phyloP scores from a whole-genome alignment of 2,113 vertebrate species.

The Casuarius casuarius region DNA sequence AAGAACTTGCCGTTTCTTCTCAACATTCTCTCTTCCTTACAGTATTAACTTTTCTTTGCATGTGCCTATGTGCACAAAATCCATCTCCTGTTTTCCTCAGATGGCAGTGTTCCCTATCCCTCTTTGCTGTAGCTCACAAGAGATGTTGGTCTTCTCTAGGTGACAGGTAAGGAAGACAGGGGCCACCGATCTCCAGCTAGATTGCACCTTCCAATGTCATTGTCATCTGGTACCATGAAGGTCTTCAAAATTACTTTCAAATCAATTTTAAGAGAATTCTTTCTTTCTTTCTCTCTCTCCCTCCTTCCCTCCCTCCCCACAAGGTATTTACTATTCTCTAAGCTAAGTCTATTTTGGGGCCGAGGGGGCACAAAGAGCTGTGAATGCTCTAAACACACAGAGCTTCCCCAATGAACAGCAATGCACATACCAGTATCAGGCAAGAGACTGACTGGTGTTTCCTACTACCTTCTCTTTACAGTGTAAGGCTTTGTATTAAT shows the following conservation, averaged over 20 bases:
- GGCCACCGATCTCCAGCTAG: not conserved
- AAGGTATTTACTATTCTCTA: not conserved
- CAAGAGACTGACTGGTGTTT: not conserved
- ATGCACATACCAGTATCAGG: rapidly evolving
- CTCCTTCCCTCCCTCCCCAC: not conserved
- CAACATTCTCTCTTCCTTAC: not conserved
- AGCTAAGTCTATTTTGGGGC: not conserved
- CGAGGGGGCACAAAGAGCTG: not conserved
- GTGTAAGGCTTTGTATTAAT: not conserved
- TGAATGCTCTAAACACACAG: not conserved
- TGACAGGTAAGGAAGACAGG: not conserved
- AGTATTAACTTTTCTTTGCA: not conserved
- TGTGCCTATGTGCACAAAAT: rapidly evolving
- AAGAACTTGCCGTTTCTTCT: not conserved
- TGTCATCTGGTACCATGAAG: not conserved
- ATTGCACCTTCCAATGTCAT: not conserved
- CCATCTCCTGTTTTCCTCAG: not conserved
- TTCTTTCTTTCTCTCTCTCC: not conserved
- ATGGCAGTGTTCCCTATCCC: not conserved
- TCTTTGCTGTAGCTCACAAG: not conserved
- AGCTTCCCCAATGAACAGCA: not conserved
- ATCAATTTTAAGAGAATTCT: not conserved
- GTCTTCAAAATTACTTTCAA: not conserved
- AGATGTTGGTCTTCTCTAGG: rapidly evolving
- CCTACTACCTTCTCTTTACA: not conserved